A percentile compares a stretch with the other conserved stretches of the same genome.
These are phyloP conservation scores for Dendroctonus valens DNA, from an alignment of 1,140 invertebrate genomes.

Conservation along the genomic window DNA sequence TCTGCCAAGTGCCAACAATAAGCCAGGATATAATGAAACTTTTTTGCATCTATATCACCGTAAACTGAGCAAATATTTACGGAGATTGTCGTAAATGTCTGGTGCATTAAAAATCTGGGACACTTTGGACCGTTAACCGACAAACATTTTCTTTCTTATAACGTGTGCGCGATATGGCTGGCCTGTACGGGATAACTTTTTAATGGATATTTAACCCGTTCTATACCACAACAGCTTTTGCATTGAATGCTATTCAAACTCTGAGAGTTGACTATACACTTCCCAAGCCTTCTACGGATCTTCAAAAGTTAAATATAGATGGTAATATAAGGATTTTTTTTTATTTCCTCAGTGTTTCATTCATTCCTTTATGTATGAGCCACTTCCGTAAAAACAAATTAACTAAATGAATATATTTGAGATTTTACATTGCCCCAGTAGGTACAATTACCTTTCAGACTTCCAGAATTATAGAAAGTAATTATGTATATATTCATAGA, in stretches of 20 bases:
- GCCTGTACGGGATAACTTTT: constrained; percentile 19
- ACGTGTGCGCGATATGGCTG: constrained; percentile 14
- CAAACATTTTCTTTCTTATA: constrained; percentile 19
- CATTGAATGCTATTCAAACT: no score
- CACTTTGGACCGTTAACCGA: constrained; percentile 12
- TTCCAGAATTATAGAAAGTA: constrained; percentile 5
- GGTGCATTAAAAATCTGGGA: constrained; percentile 25
- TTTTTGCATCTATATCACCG: constrained; percentile 32
- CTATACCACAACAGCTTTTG: neutral
- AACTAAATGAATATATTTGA: no score
- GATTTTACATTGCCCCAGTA: no score
- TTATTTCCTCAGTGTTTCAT: no score
- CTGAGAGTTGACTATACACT: no score
- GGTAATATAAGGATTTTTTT: no score
- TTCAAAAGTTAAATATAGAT: no score
- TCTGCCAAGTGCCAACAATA: constrained; percentile 26
- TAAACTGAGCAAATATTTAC: constrained; percentile 30
- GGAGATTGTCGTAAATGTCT: constrained; percentile 20
- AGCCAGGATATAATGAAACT: constrained; percentile 28
- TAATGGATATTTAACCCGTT: constrained; percentile 21
- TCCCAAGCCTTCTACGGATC: no score
- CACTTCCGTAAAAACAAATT: no score
- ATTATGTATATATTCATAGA: constrained; percentile 23
- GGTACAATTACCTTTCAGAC: neutral
- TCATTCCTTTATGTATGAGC: no score